Evolutionary conservation across 2,113 vertebrate species (phyloP).

Genomic region (Mixornis gularis): DNA sequence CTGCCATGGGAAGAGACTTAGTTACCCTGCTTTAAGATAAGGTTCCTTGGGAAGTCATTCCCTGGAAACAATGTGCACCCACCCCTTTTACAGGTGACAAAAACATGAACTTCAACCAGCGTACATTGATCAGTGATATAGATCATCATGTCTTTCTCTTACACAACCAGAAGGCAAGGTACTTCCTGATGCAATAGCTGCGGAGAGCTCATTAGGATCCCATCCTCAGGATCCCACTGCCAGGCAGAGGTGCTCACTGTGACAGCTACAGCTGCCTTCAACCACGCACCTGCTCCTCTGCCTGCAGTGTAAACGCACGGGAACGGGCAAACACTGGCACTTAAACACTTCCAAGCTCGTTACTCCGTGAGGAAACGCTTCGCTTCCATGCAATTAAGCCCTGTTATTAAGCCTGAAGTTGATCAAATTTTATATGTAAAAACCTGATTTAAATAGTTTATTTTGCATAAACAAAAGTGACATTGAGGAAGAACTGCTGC

Average conservation of each 20-base stretch:
- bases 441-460: background rate
- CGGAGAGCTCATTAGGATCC: background rate
- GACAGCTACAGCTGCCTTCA: background rate
- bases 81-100: background rate
- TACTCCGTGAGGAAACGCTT: fast-evolving
- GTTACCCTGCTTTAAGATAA: background rate
- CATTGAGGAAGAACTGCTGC: background rate
- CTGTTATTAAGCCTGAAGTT: background rate
- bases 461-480: background rate
- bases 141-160: background rate
- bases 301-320: fast-evolving
- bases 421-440: background rate
- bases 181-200: background rate
- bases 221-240: fast-evolving
- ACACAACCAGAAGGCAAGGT: background rate
- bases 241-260: background rate
- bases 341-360: background rate
- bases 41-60: background rate
- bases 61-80: background rate
- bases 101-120: background rate
- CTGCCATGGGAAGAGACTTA: fast-evolving
- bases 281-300: fast-evolving
- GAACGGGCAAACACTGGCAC: fast-evolving
- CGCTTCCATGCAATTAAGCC: background rate
- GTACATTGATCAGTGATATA: background rate